Base-by-base conservation (phyloP, 2,797 vertebrate species). In the Lepus oiostolus region DNA sequence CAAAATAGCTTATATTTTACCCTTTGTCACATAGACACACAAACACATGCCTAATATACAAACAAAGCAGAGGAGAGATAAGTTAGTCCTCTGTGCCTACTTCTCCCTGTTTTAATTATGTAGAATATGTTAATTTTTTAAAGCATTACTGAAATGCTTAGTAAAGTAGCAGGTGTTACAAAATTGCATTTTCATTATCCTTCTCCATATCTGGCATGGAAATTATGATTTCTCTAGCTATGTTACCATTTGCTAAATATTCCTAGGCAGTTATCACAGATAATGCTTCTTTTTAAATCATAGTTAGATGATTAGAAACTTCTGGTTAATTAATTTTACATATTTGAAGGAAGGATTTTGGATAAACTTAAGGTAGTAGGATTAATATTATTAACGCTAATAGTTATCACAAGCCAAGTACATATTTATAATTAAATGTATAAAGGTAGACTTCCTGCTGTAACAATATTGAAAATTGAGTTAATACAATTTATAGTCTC, bases 281-380 rank as follows among this genome's bases (percentile, higher is more conserved):
- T 85, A 83, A 80, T 62, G 30, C 83, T 82, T 94, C 71, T 81
- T 82, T 92, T 83, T 32, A 71, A 81, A 89, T 91, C 79, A 11
- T 70, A 71, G 63, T 91, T 65, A 87, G 86, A 85, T 74, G 65
- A 52, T 93, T 84, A 95, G 81, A 95, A 95, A 67, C 91, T 94
- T 68, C n/a, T 77, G 83, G 68, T 76, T 93, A 92, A 96, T 92
- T 96, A 88, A 96, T 94, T 93, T 79, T 84, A 77, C 70, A 11
- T 76, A 62, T 94, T 86, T 91, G 47, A 76, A 82, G 68, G 50
- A 54, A 92, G 76, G n/a, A 26, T 13, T 84, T 74, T 85, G 42
- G 30, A 77, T 72, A 77, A 80, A 87, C 58, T 71, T 72, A 80
- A 93, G 90, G 71, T 38, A 28, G 38, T 52, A 67, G n/a, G 82